Conservation (phyloP, 2,888 invertebrate species). For the Clivina fossor region DNA sequence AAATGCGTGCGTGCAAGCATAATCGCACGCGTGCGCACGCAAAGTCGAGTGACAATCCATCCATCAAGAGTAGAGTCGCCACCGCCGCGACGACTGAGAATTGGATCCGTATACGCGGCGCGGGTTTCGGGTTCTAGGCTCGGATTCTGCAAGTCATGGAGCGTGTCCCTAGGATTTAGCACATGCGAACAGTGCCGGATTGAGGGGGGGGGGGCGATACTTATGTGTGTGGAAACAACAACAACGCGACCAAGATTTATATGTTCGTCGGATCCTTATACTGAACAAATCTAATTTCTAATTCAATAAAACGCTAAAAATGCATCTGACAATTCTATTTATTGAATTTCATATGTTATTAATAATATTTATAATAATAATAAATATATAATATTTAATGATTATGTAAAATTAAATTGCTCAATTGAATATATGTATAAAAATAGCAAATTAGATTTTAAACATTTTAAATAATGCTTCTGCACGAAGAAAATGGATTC, state of each 20-base stretch:
- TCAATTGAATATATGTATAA: too few species aligned
- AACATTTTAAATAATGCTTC: too few species aligned
- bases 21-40: too few species aligned
- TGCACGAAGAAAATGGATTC: too few species aligned
- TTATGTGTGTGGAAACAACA: background rate
- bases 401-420: too few species aligned
- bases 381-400: too few species aligned
- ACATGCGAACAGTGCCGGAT: slow-evolving; percentile 7
- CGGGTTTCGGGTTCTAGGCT: slow-evolving; percentile 8
- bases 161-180: slow-evolving; percentile 13
- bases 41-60: slow-evolving; percentile 21
- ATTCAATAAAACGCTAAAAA: background rate
- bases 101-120: background rate
- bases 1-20: too few species aligned
- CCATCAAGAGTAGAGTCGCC: slow-evolving; percentile 19
- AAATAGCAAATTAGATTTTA: too few species aligned
- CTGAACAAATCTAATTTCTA: background rate
- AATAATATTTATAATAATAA: too few species aligned
- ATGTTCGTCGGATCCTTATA: background rate
- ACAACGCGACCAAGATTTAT: too few species aligned
- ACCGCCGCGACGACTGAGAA: background rate
- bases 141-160: slow-evolving; percentile 30
- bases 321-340: background rate
- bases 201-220: background rate
- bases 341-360: too few species aligned